Evolutionary conservation across 2,797 vertebrate genomes (phyloP), one percentile per base, ranked within the genome.

Genomic region (Argya squamiceps): DNA sequence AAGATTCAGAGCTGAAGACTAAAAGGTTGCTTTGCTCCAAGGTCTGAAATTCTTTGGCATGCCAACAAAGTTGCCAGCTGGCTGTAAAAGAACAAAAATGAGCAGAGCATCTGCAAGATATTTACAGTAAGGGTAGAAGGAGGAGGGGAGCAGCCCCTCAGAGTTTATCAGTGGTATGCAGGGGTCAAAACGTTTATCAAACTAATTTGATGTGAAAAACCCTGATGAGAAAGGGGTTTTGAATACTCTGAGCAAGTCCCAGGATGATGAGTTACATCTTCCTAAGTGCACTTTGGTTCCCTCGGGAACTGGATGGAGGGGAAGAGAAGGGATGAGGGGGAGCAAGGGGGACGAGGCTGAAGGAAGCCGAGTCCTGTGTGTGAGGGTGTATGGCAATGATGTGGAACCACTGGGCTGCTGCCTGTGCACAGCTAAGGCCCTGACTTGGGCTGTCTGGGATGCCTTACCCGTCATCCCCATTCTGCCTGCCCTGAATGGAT

Each of bases 141-240:
- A 91, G 87, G 84, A 85, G 88, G 87, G 75, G 29, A 91, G 50
- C 64, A 87, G 68, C 23, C 36, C 81, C 81, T 81, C 62, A 71
- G 79, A 96, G 78, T 94, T 94, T 95, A 96, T 96, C 94, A 95
- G 53, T 78, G 95, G 95, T 94, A 97, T 97, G 94, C 88, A 95
- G 83, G 86, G 91, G 95, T 96, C 89, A 90, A 92, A 90, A 87
- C 1, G 11, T 95, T 94, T 96, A 95, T 96, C 95, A 97, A 86
- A 85, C 49, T 22, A 67, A 91, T 94, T 69, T 95, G 81, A 96
- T 94, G 86, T 92, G 84, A 92, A 97, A 95, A 94, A 84, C 29
- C 7, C 58, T 70, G 76, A 96, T 11, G 76, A 89, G 79, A 96
- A 94, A 67, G 41, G 47, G 90, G 70, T 82, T 95, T 87, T 70